These are phyloP conservation scores for Osmoderma eremita DNA, from an alignment of 2,888 invertebrate genomes.

Conservation along the genomic window DNA sequence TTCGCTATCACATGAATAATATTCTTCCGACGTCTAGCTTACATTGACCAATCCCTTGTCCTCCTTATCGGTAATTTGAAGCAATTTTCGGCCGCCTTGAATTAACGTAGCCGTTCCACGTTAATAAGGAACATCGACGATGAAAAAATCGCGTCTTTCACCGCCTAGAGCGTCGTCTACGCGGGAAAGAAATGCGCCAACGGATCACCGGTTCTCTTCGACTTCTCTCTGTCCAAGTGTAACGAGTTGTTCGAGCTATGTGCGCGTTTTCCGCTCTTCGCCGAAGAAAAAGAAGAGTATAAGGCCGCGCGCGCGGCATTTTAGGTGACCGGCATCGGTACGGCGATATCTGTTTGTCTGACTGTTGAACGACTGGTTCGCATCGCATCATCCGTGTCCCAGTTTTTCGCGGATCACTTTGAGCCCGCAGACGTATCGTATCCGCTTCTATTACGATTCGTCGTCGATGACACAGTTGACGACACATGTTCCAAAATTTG, in stretches of 20 bases:
- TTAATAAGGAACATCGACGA: neutral
- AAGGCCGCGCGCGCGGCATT: constrained; percentile 20
- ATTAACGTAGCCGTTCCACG: neutral
- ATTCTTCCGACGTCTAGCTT: neutral
- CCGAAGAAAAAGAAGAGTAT: constrained; percentile 12
- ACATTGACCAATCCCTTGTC: neutral
- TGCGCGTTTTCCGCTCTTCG: constrained; percentile 29
- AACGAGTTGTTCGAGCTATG: neutral
- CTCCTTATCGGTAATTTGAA: constrained; percentile 12
- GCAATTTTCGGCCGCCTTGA: constrained; percentile 8
- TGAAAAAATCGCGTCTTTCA: constrained; percentile 32
- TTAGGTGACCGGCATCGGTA: constrained; percentile 22
- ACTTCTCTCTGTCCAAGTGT: constrained; percentile 18
- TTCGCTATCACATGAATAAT: too few relatives aligned
- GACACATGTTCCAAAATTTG: too few relatives aligned
- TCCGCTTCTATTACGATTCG: neutral
- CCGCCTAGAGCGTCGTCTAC: constrained; percentile 25
- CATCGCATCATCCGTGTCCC: constrained; percentile 6
- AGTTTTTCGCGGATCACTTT: constrained; percentile 26
- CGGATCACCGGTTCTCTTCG: neutral
- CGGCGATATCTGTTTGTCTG: constrained; percentile 1
- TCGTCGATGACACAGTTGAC: neutral
- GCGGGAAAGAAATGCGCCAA: constrained; percentile 13
- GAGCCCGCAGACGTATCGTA: constrained; percentile 26
- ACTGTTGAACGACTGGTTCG: constrained; percentile 11